Evolutionary conservation across 2,888 invertebrate species (phyloP).

Genomic region (Vesta saturnalis): DNA sequence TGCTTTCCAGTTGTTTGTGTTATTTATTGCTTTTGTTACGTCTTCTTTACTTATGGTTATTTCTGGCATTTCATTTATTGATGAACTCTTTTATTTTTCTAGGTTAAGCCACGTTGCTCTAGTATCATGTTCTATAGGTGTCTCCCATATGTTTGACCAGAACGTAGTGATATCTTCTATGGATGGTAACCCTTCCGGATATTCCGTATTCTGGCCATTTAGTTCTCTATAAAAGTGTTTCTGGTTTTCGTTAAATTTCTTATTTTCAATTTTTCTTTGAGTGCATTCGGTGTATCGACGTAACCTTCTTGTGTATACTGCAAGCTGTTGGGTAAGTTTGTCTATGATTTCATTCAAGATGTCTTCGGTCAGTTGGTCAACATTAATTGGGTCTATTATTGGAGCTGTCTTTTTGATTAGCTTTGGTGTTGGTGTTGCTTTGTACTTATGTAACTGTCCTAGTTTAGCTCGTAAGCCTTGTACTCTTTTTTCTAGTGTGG

Average conservation of each 20-base stretch:
- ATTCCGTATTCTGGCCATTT: neutral
- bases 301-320: neutral
- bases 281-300: neutral
- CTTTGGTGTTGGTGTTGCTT: neutral
- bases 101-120: neutral
- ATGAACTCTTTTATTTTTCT: neutral
- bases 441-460: neutral
- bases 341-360: neutral
- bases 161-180: neutral
- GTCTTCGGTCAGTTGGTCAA: neutral
- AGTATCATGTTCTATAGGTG: no score
- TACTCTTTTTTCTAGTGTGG: neutral
- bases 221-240: neutral
- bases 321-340: neutral
- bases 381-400: neutral
- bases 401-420: neutral
- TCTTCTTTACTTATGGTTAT: neutral
- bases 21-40: no score
- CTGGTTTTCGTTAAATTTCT: neutral
- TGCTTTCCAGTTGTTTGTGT: no score
- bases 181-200: no score
- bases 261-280: neutral
- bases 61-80: neutral
- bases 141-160: neutral
- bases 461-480: neutral